These are phyloP conservation scores for Dendrophyllia cribrosa DNA, from an alignment of 64 coral and sea anemone genomes.

Conservation along the genomic window DNA sequence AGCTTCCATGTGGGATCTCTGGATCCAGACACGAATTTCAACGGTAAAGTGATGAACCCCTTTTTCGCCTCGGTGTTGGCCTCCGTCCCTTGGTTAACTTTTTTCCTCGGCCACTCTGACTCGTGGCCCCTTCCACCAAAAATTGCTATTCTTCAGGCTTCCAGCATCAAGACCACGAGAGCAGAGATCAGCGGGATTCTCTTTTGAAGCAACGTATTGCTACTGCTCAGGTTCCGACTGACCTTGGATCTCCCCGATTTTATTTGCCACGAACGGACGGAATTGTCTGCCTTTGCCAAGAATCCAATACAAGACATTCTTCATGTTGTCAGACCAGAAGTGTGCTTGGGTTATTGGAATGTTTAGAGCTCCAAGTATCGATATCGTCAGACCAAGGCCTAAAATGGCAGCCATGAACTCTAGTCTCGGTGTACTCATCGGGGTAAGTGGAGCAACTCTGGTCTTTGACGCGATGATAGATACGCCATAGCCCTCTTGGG, in stretches of 20 bases:
- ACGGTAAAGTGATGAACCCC: too few species aligned
- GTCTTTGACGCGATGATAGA: constrained; percentile 48
- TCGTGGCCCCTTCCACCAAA: constrained; percentile 13
- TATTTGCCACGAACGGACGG: constrained; percentile 53
- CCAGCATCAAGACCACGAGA: constrained; percentile 18
- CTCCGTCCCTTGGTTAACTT: too few species aligned
- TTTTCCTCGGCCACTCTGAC: too few species aligned
- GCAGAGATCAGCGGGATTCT: constrained; percentile 28
- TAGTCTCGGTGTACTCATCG: constrained; percentile 27
- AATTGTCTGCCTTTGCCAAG: constrained; percentile 5
- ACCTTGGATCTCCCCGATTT: constrained; percentile 49
- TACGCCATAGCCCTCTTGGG: not conserved
- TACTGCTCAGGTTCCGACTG: not conserved
- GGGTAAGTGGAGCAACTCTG: constrained; percentile 32
- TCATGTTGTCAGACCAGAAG: constrained; percentile 53
- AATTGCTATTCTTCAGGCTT: not conserved
- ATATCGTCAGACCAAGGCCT: constrained; percentile 1
- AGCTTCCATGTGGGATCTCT: too few species aligned
- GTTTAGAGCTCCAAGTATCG: not conserved
- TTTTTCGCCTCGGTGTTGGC: too few species aligned
- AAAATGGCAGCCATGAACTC: constrained; percentile 64
- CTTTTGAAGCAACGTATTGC: constrained; percentile 5
- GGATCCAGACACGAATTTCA: too few species aligned
- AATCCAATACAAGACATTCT: constrained; percentile 49
- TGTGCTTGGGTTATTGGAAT: not conserved